These are phyloP conservation scores for Drosophila bifasciata DNA, from an alignment of 1,140 invertebrate species.

Conservation along the genomic window DNA sequence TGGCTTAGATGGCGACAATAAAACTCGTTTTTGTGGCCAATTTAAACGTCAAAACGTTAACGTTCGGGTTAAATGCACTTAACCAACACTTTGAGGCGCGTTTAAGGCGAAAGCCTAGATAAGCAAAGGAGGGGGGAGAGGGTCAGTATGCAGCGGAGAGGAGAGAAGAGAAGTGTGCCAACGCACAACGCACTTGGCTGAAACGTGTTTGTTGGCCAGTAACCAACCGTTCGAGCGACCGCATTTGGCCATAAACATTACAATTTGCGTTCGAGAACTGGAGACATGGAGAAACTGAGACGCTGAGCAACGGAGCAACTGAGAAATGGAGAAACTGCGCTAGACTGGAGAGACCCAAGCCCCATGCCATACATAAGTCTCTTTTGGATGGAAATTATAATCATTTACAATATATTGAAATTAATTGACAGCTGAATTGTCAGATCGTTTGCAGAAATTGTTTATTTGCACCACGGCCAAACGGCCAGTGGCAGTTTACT, in stretches of 20 bases:
- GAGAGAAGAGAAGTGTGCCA: constrained; percentile 62
- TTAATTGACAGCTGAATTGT: constrained; percentile 82
- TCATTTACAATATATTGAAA: constrained; percentile 83
- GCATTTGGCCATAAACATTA: constrained; percentile 79
- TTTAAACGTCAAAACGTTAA: constrained; percentile 79
- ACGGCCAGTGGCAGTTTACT: constrained; percentile 73
- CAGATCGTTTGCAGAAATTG: constrained; percentile 80
- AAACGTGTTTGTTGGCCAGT: constrained; percentile 55
- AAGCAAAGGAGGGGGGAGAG: constrained; percentile 27
- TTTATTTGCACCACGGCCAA: constrained; percentile 64
- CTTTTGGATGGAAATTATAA: constrained; percentile 65
- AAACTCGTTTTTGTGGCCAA: constrained; percentile 66
- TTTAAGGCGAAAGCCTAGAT: constrained; percentile 78
- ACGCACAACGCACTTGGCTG: constrained; percentile 39
- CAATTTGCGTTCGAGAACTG: constrained; percentile 66
- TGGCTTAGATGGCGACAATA: constrained; percentile 33
- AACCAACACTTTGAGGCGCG: constrained; percentile 79
- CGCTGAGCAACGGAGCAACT: constrained; percentile 34
- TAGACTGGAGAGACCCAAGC: constrained; percentile 43
- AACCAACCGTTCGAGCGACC: constrained; percentile 26
- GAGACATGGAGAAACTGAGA: constrained; percentile 34
- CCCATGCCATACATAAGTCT: too few relatives aligned
- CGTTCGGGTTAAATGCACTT: constrained; percentile 81
- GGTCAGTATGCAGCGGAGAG: too few relatives aligned
- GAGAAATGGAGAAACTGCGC: too few relatives aligned